These are phyloP conservation scores for Sclerurus mexicanus DNA, from an alignment of 2,113 vertebrate species.

Conservation along the genomic window DNA sequence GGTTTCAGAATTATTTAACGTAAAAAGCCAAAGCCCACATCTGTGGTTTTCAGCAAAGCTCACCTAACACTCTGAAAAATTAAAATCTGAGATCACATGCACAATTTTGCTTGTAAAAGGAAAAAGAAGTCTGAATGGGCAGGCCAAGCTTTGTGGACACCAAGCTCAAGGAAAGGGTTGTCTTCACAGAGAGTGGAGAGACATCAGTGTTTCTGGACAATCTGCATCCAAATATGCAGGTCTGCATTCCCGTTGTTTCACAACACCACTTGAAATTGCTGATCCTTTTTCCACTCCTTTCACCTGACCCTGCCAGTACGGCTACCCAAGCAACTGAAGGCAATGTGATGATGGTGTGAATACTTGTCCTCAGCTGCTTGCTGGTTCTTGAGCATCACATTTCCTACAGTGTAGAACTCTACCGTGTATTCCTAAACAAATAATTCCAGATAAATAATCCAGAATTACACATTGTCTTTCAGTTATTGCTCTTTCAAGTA, in stretches of 20 bases:
- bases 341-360: neutral
- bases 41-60: neutral
- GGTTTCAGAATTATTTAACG: fast-evolving
- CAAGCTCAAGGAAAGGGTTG: neutral
- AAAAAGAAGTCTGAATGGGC: neutral
- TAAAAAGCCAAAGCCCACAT: neutral
- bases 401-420: neutral
- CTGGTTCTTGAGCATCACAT: neutral
- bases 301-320: neutral
- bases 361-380: neutral
- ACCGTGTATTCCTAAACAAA: neutral
- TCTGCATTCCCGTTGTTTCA: neutral
- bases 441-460: neutral
- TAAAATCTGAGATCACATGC: neutral
- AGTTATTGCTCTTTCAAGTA: neutral
- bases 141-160: neutral
- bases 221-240: neutral
- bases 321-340: neutral
- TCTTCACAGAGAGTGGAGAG: neutral
- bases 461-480: neutral
- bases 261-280: neutral
- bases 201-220: neutral
- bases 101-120: neutral
- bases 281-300: neutral
- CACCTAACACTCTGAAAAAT: neutral